Base-by-base conservation (phyloP, 2,113 vertebrate genomes). In the Gadus macrocephalus region DNA sequence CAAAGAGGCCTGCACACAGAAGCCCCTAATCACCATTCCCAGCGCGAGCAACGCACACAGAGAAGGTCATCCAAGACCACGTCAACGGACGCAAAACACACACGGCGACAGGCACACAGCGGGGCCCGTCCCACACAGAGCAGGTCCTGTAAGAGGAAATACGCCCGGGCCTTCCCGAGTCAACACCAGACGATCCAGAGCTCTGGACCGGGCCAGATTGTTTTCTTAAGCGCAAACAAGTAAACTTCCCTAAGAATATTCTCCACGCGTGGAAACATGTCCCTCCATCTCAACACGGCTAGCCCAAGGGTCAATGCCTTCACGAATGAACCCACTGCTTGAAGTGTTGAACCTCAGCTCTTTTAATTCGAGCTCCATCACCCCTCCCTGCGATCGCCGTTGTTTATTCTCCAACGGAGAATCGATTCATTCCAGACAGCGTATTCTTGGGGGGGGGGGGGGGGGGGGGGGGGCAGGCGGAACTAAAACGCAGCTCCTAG, bases 211-310 rank as follows among this genome's bases (percentile, higher is more conserved):
- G 62, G 56, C 66, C 20, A 68, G 81, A 79, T 80, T 89, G 85
- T 85, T 89, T 86, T 88, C 78, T 76, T 84, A 81, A 81, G 76
- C 77, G 80, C 65, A 78, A 87, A 91, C 31, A 78, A 85, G 80
- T 69, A 89, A 89, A 86, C 42, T 73, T 83, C 74, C 70, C 74
- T 38, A 82, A 86, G 17, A 85, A 85, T 80, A 35, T 76, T 64
- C 69, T 42, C 71, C 42, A 68, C 67, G 73, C 83, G 75, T 86
- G 80, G 73, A 81, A 89, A 89, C 15, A 84, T 55, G 76, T 82
- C 73, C 73, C 78, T 27, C 69, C 68, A 62, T 76, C 81, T 81
- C 71, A 80, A 78, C 71, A 65, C 79, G 31, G 76, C 76, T 79
- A 9, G 6, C 71, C 77, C 73, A 58, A 70, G 20, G 14, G 72